Evolutionary conservation across 2,113 vertebrate species (phyloP).

Genomic region (Polypterus senegalus): DNA sequence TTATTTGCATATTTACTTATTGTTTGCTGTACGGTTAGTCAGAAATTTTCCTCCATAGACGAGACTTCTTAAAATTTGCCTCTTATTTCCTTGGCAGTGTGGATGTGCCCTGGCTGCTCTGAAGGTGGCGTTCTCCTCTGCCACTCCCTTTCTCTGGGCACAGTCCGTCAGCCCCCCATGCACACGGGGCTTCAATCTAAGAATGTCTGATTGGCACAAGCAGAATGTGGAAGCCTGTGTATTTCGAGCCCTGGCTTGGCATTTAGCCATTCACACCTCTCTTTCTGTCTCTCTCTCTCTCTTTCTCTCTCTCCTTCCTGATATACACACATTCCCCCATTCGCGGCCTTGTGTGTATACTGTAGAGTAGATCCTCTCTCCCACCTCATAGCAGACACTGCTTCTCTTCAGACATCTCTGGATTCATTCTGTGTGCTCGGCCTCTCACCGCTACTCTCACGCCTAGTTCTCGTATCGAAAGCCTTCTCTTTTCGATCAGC

Average conservation of each 20-base stretch:
- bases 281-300: conserved; percentile 17
- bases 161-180: too few relatives aligned
- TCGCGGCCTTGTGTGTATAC: neutral
- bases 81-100: too few relatives aligned
- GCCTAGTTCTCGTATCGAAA: conserved; percentile 24
- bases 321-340: conserved; percentile 12
- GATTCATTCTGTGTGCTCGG: conserved; percentile 32
- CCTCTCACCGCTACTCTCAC: conserved; percentile 26
- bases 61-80: too few relatives aligned
- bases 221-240: conserved; percentile 15
- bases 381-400: conserved; percentile 37
- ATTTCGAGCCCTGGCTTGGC: conserved; percentile 50
- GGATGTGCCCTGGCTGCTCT: too few relatives aligned
- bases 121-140: too few relatives aligned
- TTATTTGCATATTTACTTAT: too few relatives aligned
- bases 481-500: conserved; percentile 32
- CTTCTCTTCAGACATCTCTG: conserved; percentile 28
- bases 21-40: too few relatives aligned
- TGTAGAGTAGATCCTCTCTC: conserved; percentile 32
- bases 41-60: too few relatives aligned
- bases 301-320: conserved; percentile 8
- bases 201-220: too few relatives aligned
- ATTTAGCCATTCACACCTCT: conserved; percentile 45
- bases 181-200: too few relatives aligned
- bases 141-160: too few relatives aligned